Evolutionary conservation across 2,888 invertebrate species (phyloP).

Genomic region (Clepsis dumicolana): DNA sequence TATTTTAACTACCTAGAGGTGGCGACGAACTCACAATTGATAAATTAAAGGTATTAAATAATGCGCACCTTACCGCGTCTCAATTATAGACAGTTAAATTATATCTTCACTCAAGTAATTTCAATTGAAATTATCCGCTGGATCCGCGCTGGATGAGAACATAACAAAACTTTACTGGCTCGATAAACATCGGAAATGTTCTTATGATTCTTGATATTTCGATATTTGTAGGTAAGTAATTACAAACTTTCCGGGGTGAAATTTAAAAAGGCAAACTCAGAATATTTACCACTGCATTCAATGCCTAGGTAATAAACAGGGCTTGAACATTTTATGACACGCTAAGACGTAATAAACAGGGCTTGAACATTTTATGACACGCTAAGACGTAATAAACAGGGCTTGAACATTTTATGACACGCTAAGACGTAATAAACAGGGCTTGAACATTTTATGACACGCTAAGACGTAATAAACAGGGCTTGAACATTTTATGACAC

Average conservation of each 20-base stretch:
- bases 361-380: no score
- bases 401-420: no score
- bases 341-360: no score
- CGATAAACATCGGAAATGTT: not conserved
- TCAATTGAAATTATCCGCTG: not conserved
- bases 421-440: no score
- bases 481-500: no score
- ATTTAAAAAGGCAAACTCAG: not conserved
- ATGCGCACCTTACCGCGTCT: not conserved
- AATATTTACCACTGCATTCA: no score
- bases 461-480: no score
- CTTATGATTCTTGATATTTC: not conserved
- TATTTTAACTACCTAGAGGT: slow-evolving; percentile 52
- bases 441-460: no score
- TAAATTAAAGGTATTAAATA: slow-evolving; percentile 36
- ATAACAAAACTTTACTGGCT: not conserved
- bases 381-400: no score
- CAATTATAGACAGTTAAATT: slow-evolving; percentile 3
- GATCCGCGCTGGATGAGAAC: not conserved
- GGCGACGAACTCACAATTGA: slow-evolving; percentile 30
- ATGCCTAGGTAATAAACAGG: no score
- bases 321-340: no score
- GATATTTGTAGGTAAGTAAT: not conserved
- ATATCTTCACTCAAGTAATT: not conserved
- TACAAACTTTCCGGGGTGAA: not conserved